Percentiles rank a stretch among this genome's conserved stretches.
Evolutionary conservation across 2,113 vertebrate genomes (phyloP).

Genomic region (Barbus barbus): DNA sequence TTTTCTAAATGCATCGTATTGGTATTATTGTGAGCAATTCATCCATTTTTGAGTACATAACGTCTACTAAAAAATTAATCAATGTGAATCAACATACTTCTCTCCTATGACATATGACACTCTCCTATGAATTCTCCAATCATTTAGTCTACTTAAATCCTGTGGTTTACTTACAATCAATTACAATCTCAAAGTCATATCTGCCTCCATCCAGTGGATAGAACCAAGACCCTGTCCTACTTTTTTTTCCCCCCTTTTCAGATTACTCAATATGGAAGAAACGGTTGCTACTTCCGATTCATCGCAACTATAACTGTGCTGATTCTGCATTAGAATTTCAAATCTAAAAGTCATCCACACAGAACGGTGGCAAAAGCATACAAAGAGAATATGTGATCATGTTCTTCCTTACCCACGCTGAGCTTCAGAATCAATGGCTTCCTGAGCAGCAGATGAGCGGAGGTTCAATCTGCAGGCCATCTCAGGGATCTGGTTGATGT

Average conservation of each 20-base stretch:
- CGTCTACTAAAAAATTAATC: too few relatives aligned
- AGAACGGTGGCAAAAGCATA: constrained; percentile 21
- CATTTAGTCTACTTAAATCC: neutral
- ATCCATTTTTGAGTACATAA: neutral
- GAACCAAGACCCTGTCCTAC: neutral
- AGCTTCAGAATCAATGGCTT: constrained; percentile 40
- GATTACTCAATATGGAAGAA: neutral
- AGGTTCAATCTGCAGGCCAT: constrained; percentile 39
- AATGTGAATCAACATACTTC: neutral
- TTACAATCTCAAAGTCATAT: neutral
- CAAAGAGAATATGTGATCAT: constrained; percentile 26
- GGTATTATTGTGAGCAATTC: neutral
- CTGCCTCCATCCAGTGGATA: neutral
- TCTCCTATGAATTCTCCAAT: neutral
- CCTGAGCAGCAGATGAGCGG: constrained; percentile 28
- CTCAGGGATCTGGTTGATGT: constrained; percentile 37
- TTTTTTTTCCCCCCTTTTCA: neutral
- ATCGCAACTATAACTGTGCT: neutral
- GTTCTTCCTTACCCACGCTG: constrained; percentile 9
- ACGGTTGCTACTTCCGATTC: neutral
- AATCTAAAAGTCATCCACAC: neutral
- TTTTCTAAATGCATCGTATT: neutral
- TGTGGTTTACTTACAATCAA: neutral
- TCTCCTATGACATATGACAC: too few relatives aligned
- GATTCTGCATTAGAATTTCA: neutral